Conservation (phyloP, 53 echinoderm and acorn worm species). For the Henricia sp. region DNA sequence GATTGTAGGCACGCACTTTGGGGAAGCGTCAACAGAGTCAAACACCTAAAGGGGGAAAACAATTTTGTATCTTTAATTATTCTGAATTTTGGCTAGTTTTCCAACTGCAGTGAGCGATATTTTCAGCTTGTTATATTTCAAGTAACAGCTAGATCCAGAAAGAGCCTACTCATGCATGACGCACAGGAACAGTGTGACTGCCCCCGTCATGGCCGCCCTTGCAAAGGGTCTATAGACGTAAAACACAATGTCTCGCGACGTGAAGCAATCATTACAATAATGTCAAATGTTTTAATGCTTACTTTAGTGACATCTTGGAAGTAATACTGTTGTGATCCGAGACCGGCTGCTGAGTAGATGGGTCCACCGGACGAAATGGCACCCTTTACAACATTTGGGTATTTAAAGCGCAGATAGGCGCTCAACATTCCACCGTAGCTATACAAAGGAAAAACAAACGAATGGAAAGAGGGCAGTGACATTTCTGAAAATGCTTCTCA, state of each 20-base stretch:
- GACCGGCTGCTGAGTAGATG: slow-evolving; percentile 69
- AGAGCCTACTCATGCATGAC: too few species aligned
- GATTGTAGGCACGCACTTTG: slow-evolving; percentile 69
- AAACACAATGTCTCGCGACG: too few species aligned
- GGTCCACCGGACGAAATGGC: slow-evolving; percentile 87
- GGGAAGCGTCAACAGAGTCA: slow-evolving; percentile 71
- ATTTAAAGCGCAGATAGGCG: slow-evolving; percentile 90
- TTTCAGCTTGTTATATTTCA: too few species aligned
- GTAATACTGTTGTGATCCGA: slow-evolving; percentile 67
- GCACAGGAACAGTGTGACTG: too few species aligned
- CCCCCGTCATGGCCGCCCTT: too few species aligned
- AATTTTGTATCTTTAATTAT: too few species aligned
- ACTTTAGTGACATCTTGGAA: slow-evolving; percentile 87
- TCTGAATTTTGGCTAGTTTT: too few species aligned
- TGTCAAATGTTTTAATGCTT: too few species aligned
- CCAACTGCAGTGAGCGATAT: too few species aligned
- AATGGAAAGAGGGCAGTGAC: background rate
- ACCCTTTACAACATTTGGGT: slow-evolving; percentile 78
- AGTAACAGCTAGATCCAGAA: too few species aligned
- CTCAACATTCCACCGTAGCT: slow-evolving; percentile 95
- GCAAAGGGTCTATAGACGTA: too few species aligned
- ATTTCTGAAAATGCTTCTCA: background rate
- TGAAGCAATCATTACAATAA: too few species aligned
- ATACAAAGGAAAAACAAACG: background rate
- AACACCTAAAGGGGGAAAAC: background rate